These are phyloP conservation scores for Agapetus fuscipes DNA, from an alignment of 2,888 invertebrate species.

Conservation along the genomic window DNA sequence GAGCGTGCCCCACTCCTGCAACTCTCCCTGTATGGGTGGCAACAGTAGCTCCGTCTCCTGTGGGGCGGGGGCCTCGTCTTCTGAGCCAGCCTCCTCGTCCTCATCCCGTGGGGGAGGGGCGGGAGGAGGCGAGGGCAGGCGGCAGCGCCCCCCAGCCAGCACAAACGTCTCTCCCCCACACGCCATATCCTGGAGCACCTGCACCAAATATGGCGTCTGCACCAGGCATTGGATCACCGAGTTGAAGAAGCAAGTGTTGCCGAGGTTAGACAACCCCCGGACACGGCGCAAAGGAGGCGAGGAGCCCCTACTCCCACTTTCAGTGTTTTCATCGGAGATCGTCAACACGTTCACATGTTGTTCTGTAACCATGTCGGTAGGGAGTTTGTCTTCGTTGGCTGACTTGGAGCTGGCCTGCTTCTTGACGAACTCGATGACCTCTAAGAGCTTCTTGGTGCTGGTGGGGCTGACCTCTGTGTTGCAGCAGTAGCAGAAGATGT, in stretches of 20 bases:
- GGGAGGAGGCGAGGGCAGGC: constrained; percentile 28
- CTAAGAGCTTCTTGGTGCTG: constrained; percentile 56
- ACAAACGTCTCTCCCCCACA: constrained; percentile 59
- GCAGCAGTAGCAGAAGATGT: constrained; percentile 73
- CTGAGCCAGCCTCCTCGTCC: constrained; percentile 26
- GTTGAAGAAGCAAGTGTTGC: constrained; percentile 97
- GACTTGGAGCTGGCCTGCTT: constrained; percentile 32
- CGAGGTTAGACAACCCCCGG: constrained; percentile 80
- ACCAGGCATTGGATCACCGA: constrained; percentile 90
- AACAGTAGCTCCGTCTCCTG: constrained; percentile 45
- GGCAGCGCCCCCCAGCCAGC: constrained; percentile 62
- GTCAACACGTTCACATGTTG: too few relatives aligned
- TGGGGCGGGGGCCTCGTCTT: constrained; percentile 3
- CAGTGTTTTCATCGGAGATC: too few relatives aligned
- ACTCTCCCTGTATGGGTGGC: constrained; percentile 53
- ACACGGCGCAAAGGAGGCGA: constrained; percentile 40
- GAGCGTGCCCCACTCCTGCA: constrained; percentile 60
- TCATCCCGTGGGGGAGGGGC: constrained; percentile 23
- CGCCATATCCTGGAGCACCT: constrained; percentile 58
- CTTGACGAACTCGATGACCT: constrained; percentile 65
- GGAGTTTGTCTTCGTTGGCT: neutral
- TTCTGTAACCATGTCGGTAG: neutral
- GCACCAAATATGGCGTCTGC: constrained; percentile 69
- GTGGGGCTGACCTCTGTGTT: constrained; percentile 55
- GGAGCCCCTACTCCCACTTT: neutral